Evolutionary conservation across 2,888 invertebrate genomes (phyloP), one percentile per base, ranked within the genome.

Genomic region (Odontocolon sp.): DNA sequence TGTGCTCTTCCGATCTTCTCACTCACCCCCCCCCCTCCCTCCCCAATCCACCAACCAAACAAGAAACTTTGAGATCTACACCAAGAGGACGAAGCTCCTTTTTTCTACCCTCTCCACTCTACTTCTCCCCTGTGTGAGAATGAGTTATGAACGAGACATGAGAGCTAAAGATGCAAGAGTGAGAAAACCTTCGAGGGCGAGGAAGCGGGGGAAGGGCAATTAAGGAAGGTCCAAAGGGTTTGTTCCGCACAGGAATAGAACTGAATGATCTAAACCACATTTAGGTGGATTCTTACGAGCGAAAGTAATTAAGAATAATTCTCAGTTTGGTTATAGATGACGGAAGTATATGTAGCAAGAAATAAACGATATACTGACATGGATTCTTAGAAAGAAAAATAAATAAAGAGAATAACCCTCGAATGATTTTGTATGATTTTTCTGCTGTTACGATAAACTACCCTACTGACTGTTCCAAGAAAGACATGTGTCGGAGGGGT

Each of bases 71-170:
- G 36, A 26, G 50, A 54, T 57, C 54, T 57, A 31, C 38, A 64
- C 52, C 64, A 42, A 36, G 47, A 21, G 47, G 59, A 47, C 52
- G 72, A 52, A 28, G 52, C 64, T 52, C 21, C 36, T 57, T 50
- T 52, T 33, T 42, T 21, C 6, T 26, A 4, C 52, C 38, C 33
- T 31, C 28, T 71, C 71, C 68, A 67, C 64, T 79, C 54, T 70
- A 70, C 69, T 4, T 16, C 14, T 11, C n/a, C 33, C 3, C 14
- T 3, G 14, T 31, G 14, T 8, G 11, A 28, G 52, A 81, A 86
- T 87, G 86, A 88, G 86, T 88, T 87, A 87, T 87, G 87, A 87
- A 84, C 87, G 82, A 73, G 50, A 69, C 47, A 74, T 70, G 80
- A 73, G 77, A 81, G 80, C 81, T 79, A 81, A 33, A 26, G 45